phyloP scores from a whole-genome alignment of 2,797 vertebrate species.

The Hypotaenidia okinawae region DNA sequence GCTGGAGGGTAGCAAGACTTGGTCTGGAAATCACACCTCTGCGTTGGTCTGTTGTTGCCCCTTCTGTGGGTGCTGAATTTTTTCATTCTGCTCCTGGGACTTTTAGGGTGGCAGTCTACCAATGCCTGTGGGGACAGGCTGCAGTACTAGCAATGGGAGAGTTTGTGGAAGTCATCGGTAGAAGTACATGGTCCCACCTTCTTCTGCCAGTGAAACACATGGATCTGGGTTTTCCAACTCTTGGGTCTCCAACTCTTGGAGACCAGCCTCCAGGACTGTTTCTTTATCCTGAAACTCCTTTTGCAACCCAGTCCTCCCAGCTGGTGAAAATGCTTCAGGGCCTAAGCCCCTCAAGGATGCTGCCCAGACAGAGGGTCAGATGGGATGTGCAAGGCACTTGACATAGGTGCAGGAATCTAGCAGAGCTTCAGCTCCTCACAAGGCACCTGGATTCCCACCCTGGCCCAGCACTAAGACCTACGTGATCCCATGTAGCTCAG shows the following conservation, averaged over 20 bases:
- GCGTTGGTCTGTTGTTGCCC: neutral
- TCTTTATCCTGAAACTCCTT: neutral
- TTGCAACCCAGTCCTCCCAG: neutral
- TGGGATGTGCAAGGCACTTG: neutral
- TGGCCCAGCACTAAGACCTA: neutral
- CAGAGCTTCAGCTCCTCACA: neutral
- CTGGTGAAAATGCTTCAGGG: neutral
- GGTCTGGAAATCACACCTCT: neutral
- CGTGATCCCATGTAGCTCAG: neutral
- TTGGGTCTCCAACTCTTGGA: neutral
- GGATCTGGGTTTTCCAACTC: neutral
- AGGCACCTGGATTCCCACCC: neutral
- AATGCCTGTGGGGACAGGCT: neutral
- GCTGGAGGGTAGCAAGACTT: neutral
- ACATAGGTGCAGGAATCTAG: neutral
- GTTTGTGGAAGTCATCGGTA: neutral
- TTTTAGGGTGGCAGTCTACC: neutral
- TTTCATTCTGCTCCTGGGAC: neutral
- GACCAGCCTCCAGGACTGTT: neutral
- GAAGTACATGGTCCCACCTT: neutral
- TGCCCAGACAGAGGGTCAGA: neutral
- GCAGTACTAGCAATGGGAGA: neutral
- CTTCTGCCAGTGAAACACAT: fast-evolving
- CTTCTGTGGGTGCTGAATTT: neutral
- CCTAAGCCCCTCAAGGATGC: fast-evolving